phyloP scores from a whole-genome alignment of 2,113 vertebrate genomes.

The Geothlypis trichas region DNA sequence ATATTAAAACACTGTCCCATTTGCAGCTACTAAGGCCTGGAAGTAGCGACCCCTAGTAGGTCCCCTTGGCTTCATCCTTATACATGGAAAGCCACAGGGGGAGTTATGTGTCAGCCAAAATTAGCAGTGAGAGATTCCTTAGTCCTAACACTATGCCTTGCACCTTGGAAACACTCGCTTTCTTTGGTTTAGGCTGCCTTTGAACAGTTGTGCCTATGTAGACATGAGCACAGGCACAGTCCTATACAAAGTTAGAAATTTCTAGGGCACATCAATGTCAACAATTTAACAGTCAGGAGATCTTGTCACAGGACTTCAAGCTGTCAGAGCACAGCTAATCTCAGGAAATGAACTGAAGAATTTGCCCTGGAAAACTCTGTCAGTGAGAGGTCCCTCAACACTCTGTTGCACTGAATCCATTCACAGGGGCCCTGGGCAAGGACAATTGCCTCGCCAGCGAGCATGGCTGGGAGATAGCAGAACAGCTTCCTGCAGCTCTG shows the following conservation, averaged over 20 bases:
- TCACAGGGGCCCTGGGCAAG: neutral
- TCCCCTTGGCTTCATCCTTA: neutral
- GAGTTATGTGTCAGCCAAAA: neutral
- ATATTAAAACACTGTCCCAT: neutral
- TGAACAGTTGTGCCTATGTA: neutral
- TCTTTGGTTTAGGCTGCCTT: neutral
- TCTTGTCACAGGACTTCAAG: neutral
- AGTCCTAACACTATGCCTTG: neutral
- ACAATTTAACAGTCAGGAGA: neutral
- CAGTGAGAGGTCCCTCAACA: neutral
- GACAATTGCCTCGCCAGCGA: rapidly evolving
- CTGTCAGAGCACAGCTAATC: neutral
- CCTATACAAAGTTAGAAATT: neutral
- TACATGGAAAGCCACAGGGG: neutral
- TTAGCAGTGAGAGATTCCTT: slow-evolving; percentile 13
- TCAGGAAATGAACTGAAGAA: neutral
- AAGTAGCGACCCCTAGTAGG: neutral
- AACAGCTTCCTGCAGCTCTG: neutral
- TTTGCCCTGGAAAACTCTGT: neutral
- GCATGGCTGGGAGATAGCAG: neutral
- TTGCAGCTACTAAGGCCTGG: neutral
- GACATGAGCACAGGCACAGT: neutral
- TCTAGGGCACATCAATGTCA: neutral
- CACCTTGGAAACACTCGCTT: neutral
- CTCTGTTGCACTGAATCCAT: neutral